Base-by-base conservation (phyloP, 2,113 vertebrate genomes). In the Melospiza melodia region DNA sequence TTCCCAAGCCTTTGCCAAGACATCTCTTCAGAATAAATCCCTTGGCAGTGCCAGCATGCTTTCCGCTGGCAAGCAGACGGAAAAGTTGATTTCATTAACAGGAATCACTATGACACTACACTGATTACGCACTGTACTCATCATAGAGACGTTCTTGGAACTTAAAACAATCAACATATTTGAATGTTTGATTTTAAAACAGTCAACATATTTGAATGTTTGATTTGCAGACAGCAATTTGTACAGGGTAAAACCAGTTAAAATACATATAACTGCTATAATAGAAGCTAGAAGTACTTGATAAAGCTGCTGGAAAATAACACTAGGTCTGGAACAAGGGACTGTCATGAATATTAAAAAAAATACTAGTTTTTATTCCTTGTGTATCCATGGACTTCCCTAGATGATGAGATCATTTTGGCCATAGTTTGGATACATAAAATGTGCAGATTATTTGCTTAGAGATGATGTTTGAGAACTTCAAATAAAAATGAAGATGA, bases 401-500 rank as follows among this genome's bases (percentile, higher is more conserved):
- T 39, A 30, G 44, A 68, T 35, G 1, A 44, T 39, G 43, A 58
- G 6, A 59, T 86, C 2, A 35, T 9, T 74, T 49, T 79, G 10
- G 20, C 19, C 25, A 44, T 9, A 65, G 35, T 44, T 79, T 21
- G 77, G 31, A 54, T 52, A 78, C 15, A 66, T 14, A 51, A 51
- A 67, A 59, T 24, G 3, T 14, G 11, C 19, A 25, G 3, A 73
- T 75, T 52, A 18, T 52, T 73, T 72, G 23, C 31, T 66, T 59
- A 58, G 24, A 73, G 35, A 72, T 44, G 1, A 55, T 43, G 14
- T 37, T 78, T 81, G 65, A 90, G 35, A 68, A 57, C 16, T 37
- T 61, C 12, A 72, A 75, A n/a, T 88, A 54, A 91, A 91, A 94
- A 94, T 37, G 73, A 84, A 90, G 62, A 87, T 23, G 30, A 76